Percentiles rank a stretch among this genome's conserved stretches.
phyloP scores from a whole-genome alignment of 2,797 vertebrate species.

The Mergus octosetaceus region DNA sequence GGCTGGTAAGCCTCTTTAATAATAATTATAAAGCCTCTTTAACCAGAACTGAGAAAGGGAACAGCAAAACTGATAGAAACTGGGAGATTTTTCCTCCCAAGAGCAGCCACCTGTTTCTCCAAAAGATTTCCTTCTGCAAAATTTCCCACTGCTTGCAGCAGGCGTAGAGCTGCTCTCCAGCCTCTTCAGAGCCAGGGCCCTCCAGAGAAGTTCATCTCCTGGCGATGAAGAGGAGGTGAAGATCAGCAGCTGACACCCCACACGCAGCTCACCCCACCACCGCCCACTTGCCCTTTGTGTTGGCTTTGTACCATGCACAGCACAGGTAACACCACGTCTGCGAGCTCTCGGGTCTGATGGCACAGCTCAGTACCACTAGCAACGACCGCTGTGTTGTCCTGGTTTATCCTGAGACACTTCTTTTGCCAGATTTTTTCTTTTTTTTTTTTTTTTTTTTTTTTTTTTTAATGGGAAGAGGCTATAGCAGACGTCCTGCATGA shows the following conservation, averaged over 20 bases:
- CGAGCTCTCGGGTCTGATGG: background rate
- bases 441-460: background rate
- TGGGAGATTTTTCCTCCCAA: background rate
- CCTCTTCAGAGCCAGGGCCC: background rate
- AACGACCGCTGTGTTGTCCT: background rate
- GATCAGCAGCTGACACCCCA: background rate
- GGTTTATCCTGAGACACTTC: background rate
- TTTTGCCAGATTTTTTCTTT: background rate
- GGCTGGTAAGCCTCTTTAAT: background rate
- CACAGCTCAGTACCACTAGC: background rate
- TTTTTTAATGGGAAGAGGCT: background rate
- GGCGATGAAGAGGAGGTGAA: background rate
- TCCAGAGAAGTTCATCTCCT: background rate
- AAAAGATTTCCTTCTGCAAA: background rate
- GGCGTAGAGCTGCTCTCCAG: background rate
- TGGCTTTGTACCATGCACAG: background rate
- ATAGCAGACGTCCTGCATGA: slow-evolving; percentile 1
- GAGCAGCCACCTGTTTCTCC: background rate
- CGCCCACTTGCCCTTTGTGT: fast-evolving
- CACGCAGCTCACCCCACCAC: background rate
- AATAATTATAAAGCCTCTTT: background rate
- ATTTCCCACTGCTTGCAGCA: background rate
- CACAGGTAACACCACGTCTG: background rate
- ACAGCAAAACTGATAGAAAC: background rate
- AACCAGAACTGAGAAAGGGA: background rate